Conservation (phyloP, 2,888 invertebrate species). For the Argyresthia goedartella region DNA sequence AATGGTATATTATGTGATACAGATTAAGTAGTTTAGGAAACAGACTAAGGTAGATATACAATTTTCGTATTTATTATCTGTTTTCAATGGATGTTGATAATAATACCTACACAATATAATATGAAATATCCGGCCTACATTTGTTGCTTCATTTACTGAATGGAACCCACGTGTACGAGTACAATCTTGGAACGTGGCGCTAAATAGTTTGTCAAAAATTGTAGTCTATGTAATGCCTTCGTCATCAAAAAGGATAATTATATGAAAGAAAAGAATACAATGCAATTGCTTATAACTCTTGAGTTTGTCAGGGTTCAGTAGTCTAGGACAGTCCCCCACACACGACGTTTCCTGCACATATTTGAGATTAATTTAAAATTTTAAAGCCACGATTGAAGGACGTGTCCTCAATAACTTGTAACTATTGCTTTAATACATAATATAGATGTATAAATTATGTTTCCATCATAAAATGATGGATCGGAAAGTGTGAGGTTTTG, state of each 20-base stretch:
- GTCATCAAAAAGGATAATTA: no score
- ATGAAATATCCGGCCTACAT: not conserved
- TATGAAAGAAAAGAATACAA: no score
- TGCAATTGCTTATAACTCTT: no score
- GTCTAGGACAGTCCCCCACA: no score
- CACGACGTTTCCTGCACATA: no score
- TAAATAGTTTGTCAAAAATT: no score
- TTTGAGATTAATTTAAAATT: no score
- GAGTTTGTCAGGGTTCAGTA: no score
- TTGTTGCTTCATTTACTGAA: constrained; percentile 16
- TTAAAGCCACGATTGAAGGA: no score
- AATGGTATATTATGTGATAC: constrained; percentile 57
- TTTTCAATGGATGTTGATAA: constrained; percentile 5
- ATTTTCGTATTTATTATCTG: constrained; percentile 5
- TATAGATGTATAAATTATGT: not conserved
- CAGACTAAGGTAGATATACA: not conserved
- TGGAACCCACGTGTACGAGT: not conserved
- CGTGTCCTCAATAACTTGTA: not conserved
- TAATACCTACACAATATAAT: not conserved
- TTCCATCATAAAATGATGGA: constrained; percentile 45
- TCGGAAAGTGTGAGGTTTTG: constrained; percentile 21
- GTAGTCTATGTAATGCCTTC: no score
- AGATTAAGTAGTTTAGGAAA: constrained; percentile 37
- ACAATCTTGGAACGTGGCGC: no score
- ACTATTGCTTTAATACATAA: not conserved